Evolutionary conservation across 23 tunicate species (phyloP).

Genomic region (Trididemnum nubilum): DNA sequence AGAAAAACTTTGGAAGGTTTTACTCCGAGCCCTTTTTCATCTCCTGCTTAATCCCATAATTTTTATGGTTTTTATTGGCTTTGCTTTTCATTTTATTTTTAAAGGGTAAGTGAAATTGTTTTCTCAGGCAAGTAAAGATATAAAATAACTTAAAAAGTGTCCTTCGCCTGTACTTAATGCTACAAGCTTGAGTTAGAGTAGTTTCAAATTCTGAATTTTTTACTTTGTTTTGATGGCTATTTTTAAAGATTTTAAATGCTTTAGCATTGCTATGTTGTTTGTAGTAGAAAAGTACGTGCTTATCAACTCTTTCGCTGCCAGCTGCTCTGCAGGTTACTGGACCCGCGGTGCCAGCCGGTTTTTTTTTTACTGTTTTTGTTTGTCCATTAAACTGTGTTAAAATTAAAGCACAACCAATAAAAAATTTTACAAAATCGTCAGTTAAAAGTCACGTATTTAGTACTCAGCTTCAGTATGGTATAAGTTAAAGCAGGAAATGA

Average conservation of each 20-base stretch:
- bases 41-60: constrained; percentile 61
- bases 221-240: no score
- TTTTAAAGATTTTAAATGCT: no score
- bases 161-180: no score
- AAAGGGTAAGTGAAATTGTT: constrained; percentile 77
- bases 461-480: background rate
- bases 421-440: constrained; percentile 1
- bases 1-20: background rate
- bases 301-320: constrained; percentile 8
- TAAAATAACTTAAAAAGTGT: no score
- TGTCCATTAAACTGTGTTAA: constrained; percentile 3
- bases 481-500: constrained; percentile 8
- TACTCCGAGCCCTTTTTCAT: background rate
- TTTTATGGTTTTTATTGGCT: constrained; percentile 87
- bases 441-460: background rate
- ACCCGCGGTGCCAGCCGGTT: background rate
- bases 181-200: no score
- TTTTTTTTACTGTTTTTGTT: background rate
- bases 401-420: constrained; percentile 9
- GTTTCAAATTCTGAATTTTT: no score
- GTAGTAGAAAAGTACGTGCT: background rate
- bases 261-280: no score
- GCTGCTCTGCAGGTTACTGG: constrained; percentile 4
- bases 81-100: constrained; percentile 81
- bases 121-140: no score